Evolutionary conservation across 2,797 vertebrate genomes (phyloP).

Genomic region (Pygocentrus nattereri): DNA sequence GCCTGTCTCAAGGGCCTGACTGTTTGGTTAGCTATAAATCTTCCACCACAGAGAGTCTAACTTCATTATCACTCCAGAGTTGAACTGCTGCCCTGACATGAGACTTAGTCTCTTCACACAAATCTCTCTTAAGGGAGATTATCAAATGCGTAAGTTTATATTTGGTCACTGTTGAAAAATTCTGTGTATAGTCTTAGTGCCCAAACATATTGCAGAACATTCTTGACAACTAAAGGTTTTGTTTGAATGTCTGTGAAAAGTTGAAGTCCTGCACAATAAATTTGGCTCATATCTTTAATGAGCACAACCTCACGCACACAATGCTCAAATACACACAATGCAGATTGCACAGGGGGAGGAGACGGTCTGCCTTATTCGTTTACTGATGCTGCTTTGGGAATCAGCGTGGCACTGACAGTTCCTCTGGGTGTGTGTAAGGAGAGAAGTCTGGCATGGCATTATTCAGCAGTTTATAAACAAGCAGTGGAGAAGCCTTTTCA

Average conservation of each 20-base stretch:
- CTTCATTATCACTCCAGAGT: not conserved
- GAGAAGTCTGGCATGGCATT: not conserved
- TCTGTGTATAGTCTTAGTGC: too few species aligned
- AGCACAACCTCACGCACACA: too few species aligned
- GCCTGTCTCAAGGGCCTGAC: not conserved
- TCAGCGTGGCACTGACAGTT: not conserved
- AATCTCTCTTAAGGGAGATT: not conserved
- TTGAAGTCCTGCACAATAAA: too few species aligned
- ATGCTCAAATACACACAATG: too few species aligned
- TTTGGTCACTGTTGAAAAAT: not conserved
- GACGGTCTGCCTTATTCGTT: too few species aligned
- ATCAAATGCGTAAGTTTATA: not conserved
- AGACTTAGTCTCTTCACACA: not conserved
- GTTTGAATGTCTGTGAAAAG: too few species aligned
- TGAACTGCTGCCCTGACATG: not conserved
- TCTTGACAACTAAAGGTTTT: too few species aligned
- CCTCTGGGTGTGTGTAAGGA: not conserved
- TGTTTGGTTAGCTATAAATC: conserved; percentile 8
- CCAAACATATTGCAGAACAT: too few species aligned
- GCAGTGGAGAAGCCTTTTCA: too few species aligned
- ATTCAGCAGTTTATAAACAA: not conserved
- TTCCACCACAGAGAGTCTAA: not conserved
- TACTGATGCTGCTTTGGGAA: not conserved
- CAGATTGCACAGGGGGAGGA: too few species aligned
- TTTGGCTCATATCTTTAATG: too few species aligned